Evolutionary conservation across 1,140 invertebrate genomes (phyloP), one percentile per base, ranked within the genome.

Genomic region (Aphis craccivora): DNA sequence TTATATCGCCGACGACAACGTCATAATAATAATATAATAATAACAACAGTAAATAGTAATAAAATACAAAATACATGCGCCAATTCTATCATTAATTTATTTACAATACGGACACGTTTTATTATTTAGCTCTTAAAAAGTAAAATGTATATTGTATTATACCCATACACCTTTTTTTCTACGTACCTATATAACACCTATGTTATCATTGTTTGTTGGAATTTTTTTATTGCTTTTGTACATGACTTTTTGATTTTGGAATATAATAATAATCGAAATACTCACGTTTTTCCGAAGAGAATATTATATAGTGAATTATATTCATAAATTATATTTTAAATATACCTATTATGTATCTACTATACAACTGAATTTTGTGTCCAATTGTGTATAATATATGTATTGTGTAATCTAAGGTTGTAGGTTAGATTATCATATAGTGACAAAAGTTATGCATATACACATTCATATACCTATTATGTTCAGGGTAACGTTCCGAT

Each of bases 151-250:
- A n/a, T n/a, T n/a, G n/a, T n/a, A n/a, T n/a, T n/a, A n/a, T 40
- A 90, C 88, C 9, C 11, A 76, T n/a, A 76, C n/a, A 76, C 11
- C 60, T 76, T 76, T 76, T 91, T 91, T 45, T 76, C 60, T 48
- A 20, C 48, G 14, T 20, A 51, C 48, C 14, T 51, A 51, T 51
- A 51, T 51, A 51, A 18, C 30, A 43, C 8, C 9, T 43, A 43
- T 43, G 81, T 23, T 43, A 91, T 35, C n/a, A 81, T 91, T 51
- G 55, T 91, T 91, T n/a, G 25, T 11, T n/a, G n/a, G 43, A 35
- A 76, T 76, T 91, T 76, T 51, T 91, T 91, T 91, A 91, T 91
- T 48, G 90, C n/a, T 91, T 76, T 91, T 83, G 67, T 83, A 91
- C 90, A 83, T 91, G 90, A 48, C 43, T 81, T 81, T 91, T 91